Conservation (phyloP, 2,888 invertebrate genomes). For the Pristionchus entomophagus region DNA sequence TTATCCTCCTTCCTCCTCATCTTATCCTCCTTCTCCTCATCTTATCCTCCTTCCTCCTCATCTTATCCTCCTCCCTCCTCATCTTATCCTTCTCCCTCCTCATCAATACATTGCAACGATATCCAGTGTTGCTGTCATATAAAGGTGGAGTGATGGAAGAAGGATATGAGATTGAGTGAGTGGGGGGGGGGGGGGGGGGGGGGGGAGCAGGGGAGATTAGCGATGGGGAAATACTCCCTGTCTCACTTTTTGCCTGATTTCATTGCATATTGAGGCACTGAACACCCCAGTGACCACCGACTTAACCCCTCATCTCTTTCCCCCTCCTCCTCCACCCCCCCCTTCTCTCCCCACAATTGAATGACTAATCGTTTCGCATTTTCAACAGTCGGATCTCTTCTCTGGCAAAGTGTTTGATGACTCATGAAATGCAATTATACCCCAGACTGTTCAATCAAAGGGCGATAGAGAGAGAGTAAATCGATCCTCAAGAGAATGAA, state of each 20-base stretch:
- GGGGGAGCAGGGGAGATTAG: conserved; percentile 21
- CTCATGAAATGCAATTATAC: too few relatives aligned
- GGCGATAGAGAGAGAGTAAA: background rate
- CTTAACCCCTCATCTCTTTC: conserved; percentile 30
- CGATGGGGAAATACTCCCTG: background rate
- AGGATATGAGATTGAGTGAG: too few relatives aligned
- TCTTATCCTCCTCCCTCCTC: background rate
- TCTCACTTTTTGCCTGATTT: conserved; percentile 5
- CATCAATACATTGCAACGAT: too few relatives aligned
- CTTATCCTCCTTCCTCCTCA: too few relatives aligned
- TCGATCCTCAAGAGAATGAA: conserved; percentile 24
- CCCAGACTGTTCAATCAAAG: conserved; percentile 8
- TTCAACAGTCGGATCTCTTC: background rate
- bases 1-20: too few relatives aligned
- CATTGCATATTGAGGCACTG: background rate
- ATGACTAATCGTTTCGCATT: conserved; percentile 29
- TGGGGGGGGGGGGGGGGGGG: too few relatives aligned
- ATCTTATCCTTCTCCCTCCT: background rate
- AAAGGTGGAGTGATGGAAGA: background rate
- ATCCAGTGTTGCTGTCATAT: too few relatives aligned
- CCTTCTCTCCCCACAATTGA: background rate
- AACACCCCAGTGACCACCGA: conserved; percentile 13
- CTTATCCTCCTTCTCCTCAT: too few relatives aligned
- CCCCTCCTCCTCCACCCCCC: background rate
- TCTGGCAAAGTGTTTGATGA: too few relatives aligned